phyloP scores from a whole-genome alignment of 2,888 invertebrate species.

The Agrenia bidenticulata region DNA sequence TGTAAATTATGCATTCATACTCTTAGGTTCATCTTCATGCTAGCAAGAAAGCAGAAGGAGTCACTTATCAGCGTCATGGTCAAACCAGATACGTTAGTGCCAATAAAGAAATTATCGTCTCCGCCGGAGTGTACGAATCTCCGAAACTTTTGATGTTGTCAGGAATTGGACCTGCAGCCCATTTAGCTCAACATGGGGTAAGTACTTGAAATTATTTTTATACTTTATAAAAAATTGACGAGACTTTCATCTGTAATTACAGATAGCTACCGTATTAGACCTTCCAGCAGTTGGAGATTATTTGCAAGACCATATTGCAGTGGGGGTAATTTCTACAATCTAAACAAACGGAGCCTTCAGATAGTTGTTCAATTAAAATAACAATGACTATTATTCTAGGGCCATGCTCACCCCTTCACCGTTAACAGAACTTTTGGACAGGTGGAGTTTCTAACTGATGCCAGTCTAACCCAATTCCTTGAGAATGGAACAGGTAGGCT shows the following conservation, averaged over 20 bases:
- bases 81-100: conserved; percentile 20
- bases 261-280: conserved; percentile 28
- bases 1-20: neutral
- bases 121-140: conserved; percentile 27
- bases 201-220: neutral
- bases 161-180: conserved; percentile 28
- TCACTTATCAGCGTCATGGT: conserved; percentile 33
- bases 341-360: too few relatives aligned
- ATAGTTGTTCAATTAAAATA: neutral
- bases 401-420: conserved; percentile 3
- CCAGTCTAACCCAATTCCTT: conserved; percentile 19
- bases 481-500: conserved; percentile 29
- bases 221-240: neutral
- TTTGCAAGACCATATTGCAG: conserved; percentile 36
- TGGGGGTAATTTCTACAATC: too few relatives aligned
- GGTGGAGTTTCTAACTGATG: conserved; percentile 11
- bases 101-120: conserved; percentile 28
- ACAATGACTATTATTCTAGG: neutral
- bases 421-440: conserved; percentile 30
- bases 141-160: conserved; percentile 38
- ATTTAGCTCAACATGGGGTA: conserved; percentile 25
- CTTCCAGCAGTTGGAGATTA: conserved; percentile 38
- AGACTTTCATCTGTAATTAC: neutral
- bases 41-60: conserved; percentile 27
- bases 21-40: conserved; percentile 12